phyloP scores from a whole-genome alignment of 2,797 vertebrate genomes.

The Catamblyrhynchus diadema region DNA sequence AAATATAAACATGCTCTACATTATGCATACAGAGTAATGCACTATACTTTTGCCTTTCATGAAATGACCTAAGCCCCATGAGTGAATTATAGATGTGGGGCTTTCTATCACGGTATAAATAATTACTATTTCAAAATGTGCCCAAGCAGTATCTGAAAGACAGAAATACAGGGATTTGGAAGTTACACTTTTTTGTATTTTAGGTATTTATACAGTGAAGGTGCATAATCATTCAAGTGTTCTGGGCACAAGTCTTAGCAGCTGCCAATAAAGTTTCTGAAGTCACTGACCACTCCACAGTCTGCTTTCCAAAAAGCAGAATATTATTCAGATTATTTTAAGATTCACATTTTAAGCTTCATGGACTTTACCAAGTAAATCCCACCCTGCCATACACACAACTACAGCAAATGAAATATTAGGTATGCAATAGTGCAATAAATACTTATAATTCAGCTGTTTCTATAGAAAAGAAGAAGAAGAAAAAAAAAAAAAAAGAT shows the following conservation, averaged over 20 bases:
- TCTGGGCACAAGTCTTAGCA: background rate
- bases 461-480: background rate
- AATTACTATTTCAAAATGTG: conserved; percentile 29
- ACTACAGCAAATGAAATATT: background rate
- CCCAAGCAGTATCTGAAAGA: background rate
- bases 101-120: background rate
- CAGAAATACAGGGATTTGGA: background rate
- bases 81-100: conserved; percentile 39
- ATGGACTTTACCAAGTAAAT: background rate
- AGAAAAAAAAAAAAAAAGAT: background rate
- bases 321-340: background rate
- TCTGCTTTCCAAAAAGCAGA: background rate
- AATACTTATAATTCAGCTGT: background rate
- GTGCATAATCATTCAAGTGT: background rate
- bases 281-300: background rate
- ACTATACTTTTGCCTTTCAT: conserved; percentile 17
- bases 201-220: background rate
- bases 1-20: conserved; percentile 52
- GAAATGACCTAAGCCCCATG: conserved; percentile 6
- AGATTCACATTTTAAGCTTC: background rate
- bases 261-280: background rate
- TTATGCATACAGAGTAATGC: conserved; percentile 52
- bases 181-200: background rate
- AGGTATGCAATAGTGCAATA: background rate
- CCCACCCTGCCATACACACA: background rate